Conservation (phyloP, 2,888 invertebrate genomes). For the Callosobruchus maculatus region DNA sequence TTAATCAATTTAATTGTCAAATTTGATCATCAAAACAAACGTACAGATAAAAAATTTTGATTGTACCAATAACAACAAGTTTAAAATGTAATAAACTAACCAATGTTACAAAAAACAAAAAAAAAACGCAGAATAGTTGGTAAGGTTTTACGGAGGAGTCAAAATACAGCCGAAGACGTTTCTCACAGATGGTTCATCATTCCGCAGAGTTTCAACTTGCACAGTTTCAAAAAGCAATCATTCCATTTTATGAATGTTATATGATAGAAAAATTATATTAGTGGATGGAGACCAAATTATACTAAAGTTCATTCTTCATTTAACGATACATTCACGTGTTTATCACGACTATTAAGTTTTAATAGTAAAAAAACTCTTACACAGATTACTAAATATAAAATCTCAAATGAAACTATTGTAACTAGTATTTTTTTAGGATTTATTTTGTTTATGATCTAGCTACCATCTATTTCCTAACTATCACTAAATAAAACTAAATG, state of each 20-base stretch:
- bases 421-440: background rate
- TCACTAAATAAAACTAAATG: background rate
- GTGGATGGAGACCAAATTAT: background rate
- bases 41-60: conserved; percentile 43
- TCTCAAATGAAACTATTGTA: background rate
- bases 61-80: conserved; percentile 41
- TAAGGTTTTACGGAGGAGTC: conserved; percentile 3
- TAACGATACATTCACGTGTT: background rate
- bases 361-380: background rate
- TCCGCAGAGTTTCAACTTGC: background rate
- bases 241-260: too few relatives aligned
- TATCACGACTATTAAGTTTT: too few relatives aligned
- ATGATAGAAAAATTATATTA: background rate
- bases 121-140: conserved; percentile 44
- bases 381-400: background rate
- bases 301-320: background rate
- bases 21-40: conserved; percentile 34
- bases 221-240: too few relatives aligned
- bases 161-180: background rate
- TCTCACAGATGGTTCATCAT: background rate
- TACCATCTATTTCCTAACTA: background rate
- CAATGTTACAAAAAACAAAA: conserved; percentile 28
- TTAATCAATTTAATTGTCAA: conserved; percentile 45
- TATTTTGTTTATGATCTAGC: background rate
- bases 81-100: conserved; percentile 34